phyloP scores from a whole-genome alignment of 1,140 invertebrate genomes.

The Psix sp. region DNA sequence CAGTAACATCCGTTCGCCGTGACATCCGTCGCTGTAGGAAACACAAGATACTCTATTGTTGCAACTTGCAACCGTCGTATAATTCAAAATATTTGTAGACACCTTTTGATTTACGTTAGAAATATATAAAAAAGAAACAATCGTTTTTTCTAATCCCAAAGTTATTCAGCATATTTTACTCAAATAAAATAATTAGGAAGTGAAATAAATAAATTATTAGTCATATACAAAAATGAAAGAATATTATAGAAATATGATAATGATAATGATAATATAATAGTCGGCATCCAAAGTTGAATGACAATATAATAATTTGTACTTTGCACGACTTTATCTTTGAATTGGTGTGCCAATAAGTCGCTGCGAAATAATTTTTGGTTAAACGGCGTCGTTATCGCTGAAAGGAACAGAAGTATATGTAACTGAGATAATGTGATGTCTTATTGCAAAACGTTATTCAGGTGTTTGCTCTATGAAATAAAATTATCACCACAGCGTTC shows the following conservation, averaged over 20 bases:
- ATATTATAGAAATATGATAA: conserved; percentile 11
- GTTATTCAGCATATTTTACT: no score
- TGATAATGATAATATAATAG: conserved; percentile 12
- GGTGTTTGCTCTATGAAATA: conserved; percentile 42
- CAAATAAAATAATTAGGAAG: no score
- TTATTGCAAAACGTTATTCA: conserved; percentile 40
- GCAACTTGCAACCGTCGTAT: no score
- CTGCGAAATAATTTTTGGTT: conserved; percentile 50
- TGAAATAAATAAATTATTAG: neutral
- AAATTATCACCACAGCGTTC: neutral
- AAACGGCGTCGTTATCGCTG: conserved; percentile 41
- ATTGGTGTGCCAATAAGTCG: conserved; percentile 44
- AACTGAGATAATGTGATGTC: conserved; percentile 49
- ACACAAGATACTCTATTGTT: conserved; percentile 34
- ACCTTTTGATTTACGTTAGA: no score
- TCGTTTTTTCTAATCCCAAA: no score
- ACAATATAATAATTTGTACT: conserved; percentile 50
- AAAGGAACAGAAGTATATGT: conserved; percentile 54
- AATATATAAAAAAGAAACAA: no score
- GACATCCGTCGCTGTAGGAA: conserved; percentile 61
- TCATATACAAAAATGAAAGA: neutral
- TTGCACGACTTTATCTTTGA: conserved; percentile 39
- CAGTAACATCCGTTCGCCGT: conserved; percentile 65
- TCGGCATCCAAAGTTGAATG: conserved; percentile 26
- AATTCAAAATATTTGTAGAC: conserved; percentile 25